Percentiles rank a stretch among this genome's conserved stretches.
These are phyloP conservation scores for Eledone cirrhosa DNA, from an alignment of 2,888 invertebrate genomes.

Conservation along the genomic window DNA sequence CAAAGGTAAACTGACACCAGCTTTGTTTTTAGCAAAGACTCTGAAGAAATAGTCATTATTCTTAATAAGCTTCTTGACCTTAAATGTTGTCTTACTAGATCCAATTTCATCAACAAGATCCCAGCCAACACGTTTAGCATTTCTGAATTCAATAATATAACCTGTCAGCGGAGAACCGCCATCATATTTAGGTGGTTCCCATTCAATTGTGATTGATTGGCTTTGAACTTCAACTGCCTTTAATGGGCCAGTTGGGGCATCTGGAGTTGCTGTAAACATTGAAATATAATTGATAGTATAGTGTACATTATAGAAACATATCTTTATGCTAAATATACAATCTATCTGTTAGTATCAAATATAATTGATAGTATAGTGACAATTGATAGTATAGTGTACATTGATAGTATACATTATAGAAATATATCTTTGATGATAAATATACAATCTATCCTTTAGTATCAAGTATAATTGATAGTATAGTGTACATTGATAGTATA, in stretches of 20 bases:
- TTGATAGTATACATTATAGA: too few species aligned
- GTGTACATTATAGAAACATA: too few species aligned
- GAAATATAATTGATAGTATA: not conserved
- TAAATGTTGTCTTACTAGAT: constrained; percentile 41
- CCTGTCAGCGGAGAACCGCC: constrained; percentile 53
- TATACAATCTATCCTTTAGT: too few species aligned
- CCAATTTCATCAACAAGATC: constrained; percentile 41
- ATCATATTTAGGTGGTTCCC: constrained; percentile 62
- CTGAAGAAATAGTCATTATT: constrained; percentile 78
- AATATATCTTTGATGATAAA: too few species aligned
- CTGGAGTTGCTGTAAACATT: constrained; percentile 42
- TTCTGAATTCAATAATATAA: constrained; percentile 48
- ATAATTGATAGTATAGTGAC: too few species aligned
- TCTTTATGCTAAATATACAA: too few species aligned
- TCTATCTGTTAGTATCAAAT: too few species aligned
- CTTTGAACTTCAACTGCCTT: constrained; percentile 38
- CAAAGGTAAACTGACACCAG: constrained; percentile 71
- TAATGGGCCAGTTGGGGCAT: constrained; percentile 44
- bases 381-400: too few species aligned
- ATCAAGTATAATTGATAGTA: too few species aligned
- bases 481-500: too few species aligned
- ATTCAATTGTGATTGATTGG: constrained; percentile 49
- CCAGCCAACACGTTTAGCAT: constrained; percentile 43
- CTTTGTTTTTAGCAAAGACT: constrained; percentile 85
- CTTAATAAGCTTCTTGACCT: constrained; percentile 45